Base-by-base conservation (phyloP, 2,797 vertebrate genomes). In the Emys orbicularis region DNA sequence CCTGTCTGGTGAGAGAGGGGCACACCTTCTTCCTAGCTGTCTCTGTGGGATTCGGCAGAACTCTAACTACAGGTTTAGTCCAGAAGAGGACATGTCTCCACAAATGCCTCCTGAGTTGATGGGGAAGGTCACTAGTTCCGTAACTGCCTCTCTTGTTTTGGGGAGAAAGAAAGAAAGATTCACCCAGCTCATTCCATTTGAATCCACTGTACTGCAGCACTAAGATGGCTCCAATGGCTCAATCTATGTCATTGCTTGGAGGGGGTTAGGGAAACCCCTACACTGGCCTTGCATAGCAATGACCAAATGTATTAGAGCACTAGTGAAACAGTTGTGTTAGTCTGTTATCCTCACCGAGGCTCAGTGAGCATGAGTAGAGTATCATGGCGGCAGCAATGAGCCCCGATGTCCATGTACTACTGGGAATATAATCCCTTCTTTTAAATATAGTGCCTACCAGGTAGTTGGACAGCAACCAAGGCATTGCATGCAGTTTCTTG, bases 401-500 rank as follows among this genome's bases (percentile, higher is more conserved):
- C 1, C 34, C 68, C 12, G 18, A 59, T 90, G 74, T 81, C 79
- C 11, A 41, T 47, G 49, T 27, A 41, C 37, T 84, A 1, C 37
- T 72, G 65, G 88, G 88, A 93, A 79, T 27, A 68, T 44, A 89
- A 81, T 83, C 0, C 0, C 31, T 95, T 90, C 74, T 93, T 91
- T 90, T 91, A 85, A 16, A 21, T 81, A 90, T 81, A 81, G 2
- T 68, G 29, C 11, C 23, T 27, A 19, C 77, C 56, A 96, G 59
- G 80, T 92, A 95, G 87, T 92, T 49, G 23, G 94, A 53, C 49
- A 85, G 89, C 59, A 83, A 91, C 49, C 34, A 86, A 87, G 94
- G 72, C 93, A 65, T 92, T 94, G 77, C 94, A 72, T 94, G 96
- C 86, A 92, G 83, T 81, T 96, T 97, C 96, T 97, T 97, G 95